These are phyloP conservation scores for Parthenolecanium corni DNA, from an alignment of 2,888 invertebrate species.

Conservation along the genomic window DNA sequence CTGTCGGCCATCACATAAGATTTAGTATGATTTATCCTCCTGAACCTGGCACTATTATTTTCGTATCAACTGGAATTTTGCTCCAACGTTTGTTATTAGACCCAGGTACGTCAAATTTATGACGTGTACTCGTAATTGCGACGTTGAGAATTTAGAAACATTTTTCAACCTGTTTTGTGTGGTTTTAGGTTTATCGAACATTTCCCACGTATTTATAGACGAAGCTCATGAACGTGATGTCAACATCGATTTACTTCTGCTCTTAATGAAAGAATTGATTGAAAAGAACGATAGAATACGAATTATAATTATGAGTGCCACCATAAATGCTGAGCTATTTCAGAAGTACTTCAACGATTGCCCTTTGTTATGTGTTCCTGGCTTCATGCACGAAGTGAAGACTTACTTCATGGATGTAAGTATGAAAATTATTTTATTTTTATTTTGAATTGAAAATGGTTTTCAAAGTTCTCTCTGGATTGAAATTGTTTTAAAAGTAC, in stretches of 20 bases:
- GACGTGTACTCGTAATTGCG: too few species aligned
- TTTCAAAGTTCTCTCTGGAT: too few species aligned
- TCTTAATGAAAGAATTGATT: slow-evolving; percentile 46
- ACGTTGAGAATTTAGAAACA: neutral
- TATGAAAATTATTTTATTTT: neutral
- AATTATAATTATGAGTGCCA: slow-evolving; percentile 61
- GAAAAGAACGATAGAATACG: slow-evolving; percentile 45
- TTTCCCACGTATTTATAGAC: slow-evolving; percentile 57
- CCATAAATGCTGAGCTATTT: slow-evolving; percentile 51
- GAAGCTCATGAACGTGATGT: slow-evolving; percentile 63
- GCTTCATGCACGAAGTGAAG: slow-evolving; percentile 50
- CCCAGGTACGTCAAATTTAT: slow-evolving; percentile 34
- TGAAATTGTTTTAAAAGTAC: too few species aligned
- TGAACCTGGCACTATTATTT: slow-evolving; percentile 49
- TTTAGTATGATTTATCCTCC: slow-evolving; percentile 44
- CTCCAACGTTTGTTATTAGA: slow-evolving; percentile 42
- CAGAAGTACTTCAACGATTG: slow-evolving; percentile 40
- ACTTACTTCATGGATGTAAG: slow-evolving; percentile 24
- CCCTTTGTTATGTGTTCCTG: slow-evolving; percentile 42
- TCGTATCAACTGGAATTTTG: slow-evolving; percentile 57
- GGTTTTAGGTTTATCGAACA: slow-evolving; percentile 37
- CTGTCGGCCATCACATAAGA: slow-evolving; percentile 56
- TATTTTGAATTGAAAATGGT: too few species aligned
- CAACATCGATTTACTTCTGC: slow-evolving; percentile 48
- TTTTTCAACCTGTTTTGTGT: neutral